Evolutionary conservation across 1,140 invertebrate genomes (phyloP).

Genomic region (Zaprionus gabonicus): DNA sequence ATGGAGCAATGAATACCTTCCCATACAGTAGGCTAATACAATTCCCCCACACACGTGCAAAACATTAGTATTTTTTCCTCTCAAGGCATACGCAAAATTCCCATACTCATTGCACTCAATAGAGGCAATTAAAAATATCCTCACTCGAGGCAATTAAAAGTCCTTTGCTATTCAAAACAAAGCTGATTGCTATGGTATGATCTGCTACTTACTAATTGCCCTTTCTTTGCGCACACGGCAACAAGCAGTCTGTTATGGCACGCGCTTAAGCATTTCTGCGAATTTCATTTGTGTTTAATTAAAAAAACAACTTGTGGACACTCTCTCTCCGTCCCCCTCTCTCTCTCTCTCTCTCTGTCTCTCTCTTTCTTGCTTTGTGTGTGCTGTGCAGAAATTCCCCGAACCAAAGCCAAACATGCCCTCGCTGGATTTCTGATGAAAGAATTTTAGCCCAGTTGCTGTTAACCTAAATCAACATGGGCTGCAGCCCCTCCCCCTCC

Average conservation of each 20-base stretch:
- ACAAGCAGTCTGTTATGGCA: background rate
- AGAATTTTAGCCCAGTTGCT: constrained; percentile 31
- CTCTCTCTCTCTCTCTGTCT: background rate
- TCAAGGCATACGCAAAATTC: too few species aligned
- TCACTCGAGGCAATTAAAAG: background rate
- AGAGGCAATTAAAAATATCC: background rate
- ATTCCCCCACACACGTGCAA: too few species aligned
- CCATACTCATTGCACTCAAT: background rate
- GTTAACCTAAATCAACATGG: constrained; percentile 44
- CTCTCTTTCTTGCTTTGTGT: background rate
- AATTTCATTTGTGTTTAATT: constrained; percentile 31
- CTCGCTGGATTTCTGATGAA: constrained; percentile 29
- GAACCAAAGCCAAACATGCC: constrained; percentile 5
- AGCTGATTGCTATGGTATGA: background rate
- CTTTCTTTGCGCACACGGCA: background rate
- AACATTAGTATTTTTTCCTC: too few species aligned
- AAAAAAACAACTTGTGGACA: constrained; percentile 30
- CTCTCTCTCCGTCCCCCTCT: background rate
- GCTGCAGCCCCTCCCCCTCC: background rate
- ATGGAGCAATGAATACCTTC: background rate
- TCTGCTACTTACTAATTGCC: background rate
- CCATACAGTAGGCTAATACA: background rate
- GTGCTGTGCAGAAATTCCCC: constrained; percentile 4
- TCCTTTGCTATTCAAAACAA: background rate
- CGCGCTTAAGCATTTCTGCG: background rate